These are phyloP conservation scores for Myioborus miniatus DNA, from an alignment of 2,797 vertebrate species.

Conservation along the genomic window DNA sequence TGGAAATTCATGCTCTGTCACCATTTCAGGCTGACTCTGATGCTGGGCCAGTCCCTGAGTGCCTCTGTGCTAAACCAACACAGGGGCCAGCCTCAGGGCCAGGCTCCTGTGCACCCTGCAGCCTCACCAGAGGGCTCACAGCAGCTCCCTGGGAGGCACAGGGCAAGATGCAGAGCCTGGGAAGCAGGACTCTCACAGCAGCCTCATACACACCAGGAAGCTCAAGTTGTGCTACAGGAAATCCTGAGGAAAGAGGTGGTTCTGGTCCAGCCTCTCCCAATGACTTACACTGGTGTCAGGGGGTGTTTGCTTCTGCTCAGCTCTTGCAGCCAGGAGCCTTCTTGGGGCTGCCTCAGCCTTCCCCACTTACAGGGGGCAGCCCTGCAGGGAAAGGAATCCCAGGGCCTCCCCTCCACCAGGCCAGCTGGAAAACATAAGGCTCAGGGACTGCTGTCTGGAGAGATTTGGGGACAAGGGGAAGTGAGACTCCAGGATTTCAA, in stretches of 20 bases:
- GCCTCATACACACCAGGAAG: neutral
- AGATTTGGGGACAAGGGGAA: neutral
- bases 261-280: neutral
- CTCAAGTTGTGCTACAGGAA: neutral
- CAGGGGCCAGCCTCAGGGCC: neutral
- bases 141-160: neutral
- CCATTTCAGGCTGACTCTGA: neutral
- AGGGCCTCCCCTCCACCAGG: neutral
- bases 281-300: fast-evolving
- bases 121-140: neutral
- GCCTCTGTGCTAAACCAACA: neutral
- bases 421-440: neutral
- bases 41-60: neutral
- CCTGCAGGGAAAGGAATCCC: neutral
- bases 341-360: neutral
- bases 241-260: constrained; percentile 2
- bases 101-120: neutral
- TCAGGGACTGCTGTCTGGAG: neutral
- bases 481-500: neutral
- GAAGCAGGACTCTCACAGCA: neutral
- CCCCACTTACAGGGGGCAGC: neutral
- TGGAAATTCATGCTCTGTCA: neutral
- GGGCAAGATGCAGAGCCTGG: neutral
- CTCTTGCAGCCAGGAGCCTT: neutral
- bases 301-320: neutral